Conservation (phyloP, 2,113 vertebrate species). For the Catagonus wagneri region DNA sequence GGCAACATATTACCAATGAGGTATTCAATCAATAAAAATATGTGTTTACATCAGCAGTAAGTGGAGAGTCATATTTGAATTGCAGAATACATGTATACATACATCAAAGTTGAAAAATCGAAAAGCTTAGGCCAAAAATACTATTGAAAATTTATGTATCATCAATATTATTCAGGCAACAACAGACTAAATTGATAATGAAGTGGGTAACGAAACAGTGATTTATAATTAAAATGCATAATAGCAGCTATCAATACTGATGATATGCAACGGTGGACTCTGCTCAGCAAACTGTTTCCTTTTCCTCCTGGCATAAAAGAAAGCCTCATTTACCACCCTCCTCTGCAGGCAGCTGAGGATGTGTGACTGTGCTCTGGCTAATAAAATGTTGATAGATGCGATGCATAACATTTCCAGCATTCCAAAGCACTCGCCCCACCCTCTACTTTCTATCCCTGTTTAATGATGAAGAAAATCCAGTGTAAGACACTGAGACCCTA, state of each 20-base stretch:
- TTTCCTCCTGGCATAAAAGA: background rate
- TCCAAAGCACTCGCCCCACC: background rate
- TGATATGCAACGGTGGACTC: background rate
- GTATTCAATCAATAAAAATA: background rate
- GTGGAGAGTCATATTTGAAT: background rate
- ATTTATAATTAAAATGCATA: constrained; percentile 1
- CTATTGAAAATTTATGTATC: background rate
- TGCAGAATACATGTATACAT: background rate
- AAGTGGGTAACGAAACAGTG: background rate
- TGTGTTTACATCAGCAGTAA: background rate
- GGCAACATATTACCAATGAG: background rate
- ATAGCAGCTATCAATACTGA: background rate
- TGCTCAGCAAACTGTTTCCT: background rate
- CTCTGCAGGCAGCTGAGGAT: background rate
- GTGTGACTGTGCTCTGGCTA: background rate
- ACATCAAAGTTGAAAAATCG: background rate
- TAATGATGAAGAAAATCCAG: background rate
- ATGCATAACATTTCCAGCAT: background rate
- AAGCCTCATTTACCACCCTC: background rate
- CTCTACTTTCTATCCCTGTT: background rate
- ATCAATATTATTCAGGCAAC: background rate
- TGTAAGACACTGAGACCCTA: background rate
- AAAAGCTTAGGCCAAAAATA: constrained; percentile 2
- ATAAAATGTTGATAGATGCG: background rate
- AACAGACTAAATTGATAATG: constrained; percentile 17